These are phyloP conservation scores for Sakesphorus luctuosus DNA, from an alignment of 2,113 vertebrate genomes.

Conservation along the genomic window DNA sequence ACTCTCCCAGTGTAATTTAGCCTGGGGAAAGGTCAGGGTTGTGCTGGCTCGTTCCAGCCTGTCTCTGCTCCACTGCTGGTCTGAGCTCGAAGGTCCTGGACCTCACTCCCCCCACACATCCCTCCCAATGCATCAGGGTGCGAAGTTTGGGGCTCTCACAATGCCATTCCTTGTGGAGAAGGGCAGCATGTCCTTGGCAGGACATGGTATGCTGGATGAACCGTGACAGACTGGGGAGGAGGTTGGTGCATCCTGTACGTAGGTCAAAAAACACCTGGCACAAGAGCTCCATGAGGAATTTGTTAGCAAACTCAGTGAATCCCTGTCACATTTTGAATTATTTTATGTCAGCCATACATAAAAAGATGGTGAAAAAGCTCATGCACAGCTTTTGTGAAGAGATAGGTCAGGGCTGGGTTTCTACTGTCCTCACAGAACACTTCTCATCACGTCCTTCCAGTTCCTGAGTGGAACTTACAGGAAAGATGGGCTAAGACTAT, in stretches of 20 bases:
- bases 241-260: rapidly evolving
- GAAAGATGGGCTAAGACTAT: neutral
- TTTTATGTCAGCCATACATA: neutral
- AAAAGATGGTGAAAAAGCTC: neutral
- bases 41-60: rapidly evolving
- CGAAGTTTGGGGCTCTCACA: rapidly evolving
- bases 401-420: neutral
- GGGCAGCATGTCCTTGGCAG: neutral
- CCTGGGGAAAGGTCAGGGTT: neutral
- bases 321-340: neutral
- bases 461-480: neutral
- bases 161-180: rapidly evolving
- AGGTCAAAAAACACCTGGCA: no score
- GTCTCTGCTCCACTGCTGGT: neutral
- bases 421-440: no score
- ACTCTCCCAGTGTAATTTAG: neutral
- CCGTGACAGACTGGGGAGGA: neutral
- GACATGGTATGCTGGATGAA: rapidly evolving
- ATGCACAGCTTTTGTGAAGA: rapidly evolving
- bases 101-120: rapidly evolving
- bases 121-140: neutral
- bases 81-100: neutral
- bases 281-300: rapidly evolving
- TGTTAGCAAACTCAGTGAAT: neutral
- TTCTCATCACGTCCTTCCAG: neutral